A percentile compares a stretch with the other conserved stretches of the same genome.
Evolutionary conservation across 2,888 invertebrate species (phyloP).

Genomic region (Ecliptopera silaceata): DNA sequence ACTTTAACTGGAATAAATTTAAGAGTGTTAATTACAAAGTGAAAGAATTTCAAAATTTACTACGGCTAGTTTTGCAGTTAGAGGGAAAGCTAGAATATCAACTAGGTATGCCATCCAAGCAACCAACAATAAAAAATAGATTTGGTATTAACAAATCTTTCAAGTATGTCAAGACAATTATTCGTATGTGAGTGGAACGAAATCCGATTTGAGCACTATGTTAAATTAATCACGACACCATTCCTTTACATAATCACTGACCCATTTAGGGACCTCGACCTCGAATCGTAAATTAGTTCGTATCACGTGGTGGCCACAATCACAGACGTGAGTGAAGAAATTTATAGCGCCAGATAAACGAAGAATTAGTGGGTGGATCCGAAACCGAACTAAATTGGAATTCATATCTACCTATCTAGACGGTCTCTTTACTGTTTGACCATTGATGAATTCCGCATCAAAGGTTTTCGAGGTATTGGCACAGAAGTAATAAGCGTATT

Average conservation of each 20-base stretch:
- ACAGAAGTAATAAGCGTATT: too few species aligned
- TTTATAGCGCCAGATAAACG: constrained; percentile 48
- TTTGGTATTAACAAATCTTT: too few species aligned
- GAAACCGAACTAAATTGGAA: constrained; percentile 30
- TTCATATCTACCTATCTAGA: constrained; percentile 24
- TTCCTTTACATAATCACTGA: constrained; percentile 51
- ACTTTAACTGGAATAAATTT: neutral
- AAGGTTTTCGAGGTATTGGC: constrained; percentile 3
- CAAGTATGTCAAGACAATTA: too few species aligned
- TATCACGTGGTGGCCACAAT: constrained; percentile 48
- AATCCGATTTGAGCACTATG: constrained; percentile 11
- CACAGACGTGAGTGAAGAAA: constrained; percentile 46
- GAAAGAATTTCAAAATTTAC: neutral
- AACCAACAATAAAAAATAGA: neutral
- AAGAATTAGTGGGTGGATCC: constrained; percentile 45
- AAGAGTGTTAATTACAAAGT: neutral
- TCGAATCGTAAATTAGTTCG: constrained; percentile 50
- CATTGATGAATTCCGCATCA: constrained; percentile 13
- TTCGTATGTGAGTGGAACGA: neutral
- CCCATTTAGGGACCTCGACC: constrained; percentile 42
- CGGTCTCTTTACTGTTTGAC: constrained; percentile 24
- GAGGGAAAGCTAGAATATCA: too few species aligned
- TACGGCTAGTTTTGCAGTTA: neutral
- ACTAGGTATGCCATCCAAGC: too few species aligned
- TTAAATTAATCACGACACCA: constrained; percentile 38